These are phyloP conservation scores for Paratilapia polleni DNA, from an alignment of 2,113 vertebrate species.

Conservation along the genomic window DNA sequence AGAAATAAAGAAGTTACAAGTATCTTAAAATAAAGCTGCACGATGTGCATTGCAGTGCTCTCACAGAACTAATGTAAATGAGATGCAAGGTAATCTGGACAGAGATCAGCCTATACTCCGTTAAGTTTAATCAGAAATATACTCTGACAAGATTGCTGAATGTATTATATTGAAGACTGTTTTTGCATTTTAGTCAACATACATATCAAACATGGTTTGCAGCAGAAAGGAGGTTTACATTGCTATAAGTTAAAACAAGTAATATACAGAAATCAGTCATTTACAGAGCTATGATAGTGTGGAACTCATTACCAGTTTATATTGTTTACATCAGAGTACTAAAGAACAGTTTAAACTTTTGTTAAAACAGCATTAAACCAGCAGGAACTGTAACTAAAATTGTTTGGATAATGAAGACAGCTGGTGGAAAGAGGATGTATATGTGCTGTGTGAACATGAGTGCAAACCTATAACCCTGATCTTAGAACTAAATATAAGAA, in stretches of 20 bases:
- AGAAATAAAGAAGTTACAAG: neutral
- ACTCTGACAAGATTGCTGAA: neutral
- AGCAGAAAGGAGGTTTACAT: neutral
- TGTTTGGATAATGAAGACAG: neutral
- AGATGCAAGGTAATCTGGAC: neutral
- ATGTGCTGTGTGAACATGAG: fast-evolving
- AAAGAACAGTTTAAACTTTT: neutral
- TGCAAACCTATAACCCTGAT: neutral
- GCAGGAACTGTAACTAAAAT: no score
- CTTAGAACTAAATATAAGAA: neutral
- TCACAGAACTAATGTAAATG: neutral
- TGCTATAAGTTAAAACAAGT: neutral
- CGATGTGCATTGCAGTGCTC: neutral
- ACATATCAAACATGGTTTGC: neutral
- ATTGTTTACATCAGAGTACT: no score
- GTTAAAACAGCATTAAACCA: neutral
- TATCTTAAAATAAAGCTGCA: neutral
- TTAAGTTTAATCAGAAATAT: neutral
- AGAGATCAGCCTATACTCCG: neutral
- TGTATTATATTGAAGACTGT: neutral
- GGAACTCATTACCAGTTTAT: no score
- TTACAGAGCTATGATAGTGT: no score
- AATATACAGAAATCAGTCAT: no score
- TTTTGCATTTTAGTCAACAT: no score
- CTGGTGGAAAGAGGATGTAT: neutral